Base-by-base conservation (phyloP, 2,113 vertebrate species). In the Mirounga angustirostris region DNA sequence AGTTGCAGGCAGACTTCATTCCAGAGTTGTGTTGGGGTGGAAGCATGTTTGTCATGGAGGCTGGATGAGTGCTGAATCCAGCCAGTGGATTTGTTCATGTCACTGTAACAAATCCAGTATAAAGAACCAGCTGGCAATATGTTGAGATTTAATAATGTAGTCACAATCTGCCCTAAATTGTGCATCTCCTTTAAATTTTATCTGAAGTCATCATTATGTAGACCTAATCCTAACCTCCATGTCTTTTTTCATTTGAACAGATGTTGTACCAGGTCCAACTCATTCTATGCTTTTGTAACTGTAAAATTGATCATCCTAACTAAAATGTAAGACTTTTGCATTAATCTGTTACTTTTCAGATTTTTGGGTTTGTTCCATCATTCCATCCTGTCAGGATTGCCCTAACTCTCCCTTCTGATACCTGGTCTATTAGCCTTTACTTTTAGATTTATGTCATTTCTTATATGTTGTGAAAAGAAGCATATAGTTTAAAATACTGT, bases 211-310 rank as follows among this genome's bases (percentile, higher is more conserved):
- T 33, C 24, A 63, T 58, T 90, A 59, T 12, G 2, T 58, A 40
- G 59, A 36, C 73, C 21, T 87, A 24, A 46, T 15, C 19, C 30
- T 50, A 69, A 87, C 12, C 30, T 0, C 13, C 2, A 24, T 5
- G 59, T 81, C n/a, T 33, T 91, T 87, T 92, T 54, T 36, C 24
- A 46, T 83, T 85, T 93, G 21, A 87, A 96, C 50, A 26, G 43
- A 43, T 69, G 4, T 43, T 33, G 15, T 24, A n/a, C 19, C 15
- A 87, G 15, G n/a, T 52, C 40, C 21, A 86, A 79, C 12, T 83
- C 30, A 46, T 71, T 78, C 43, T 46, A 0, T 65, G 40, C 3
- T 58, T 90, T 63, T 79, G 16, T 59, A 71, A 50, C 63, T 56
- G 24, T 61, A 15, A 78, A 81, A 88, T 63, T 59, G 36, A 92